Conservation (phyloP, 2,888 invertebrate genomes). For the Cantharis rustica region DNA sequence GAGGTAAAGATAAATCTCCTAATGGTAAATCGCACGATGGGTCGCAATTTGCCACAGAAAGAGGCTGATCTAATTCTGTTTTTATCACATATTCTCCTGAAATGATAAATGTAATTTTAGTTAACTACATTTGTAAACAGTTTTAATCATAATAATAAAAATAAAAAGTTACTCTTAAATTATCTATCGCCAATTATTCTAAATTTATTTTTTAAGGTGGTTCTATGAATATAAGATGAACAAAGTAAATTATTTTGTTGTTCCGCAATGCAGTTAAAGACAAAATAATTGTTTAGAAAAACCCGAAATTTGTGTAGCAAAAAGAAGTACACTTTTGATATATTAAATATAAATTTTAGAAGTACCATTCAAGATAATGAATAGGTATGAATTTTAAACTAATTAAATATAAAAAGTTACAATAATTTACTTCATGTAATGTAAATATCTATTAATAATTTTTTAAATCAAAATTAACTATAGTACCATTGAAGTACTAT, state of each 20-base stretch:
- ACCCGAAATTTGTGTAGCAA: not conserved
- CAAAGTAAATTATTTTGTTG: not conserved
- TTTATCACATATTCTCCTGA: conserved; percentile 68
- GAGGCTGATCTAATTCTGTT: conserved; percentile 47
- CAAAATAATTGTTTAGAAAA: not conserved
- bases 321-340: not conserved
- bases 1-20: conserved; percentile 59
- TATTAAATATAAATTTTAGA: not conserved
- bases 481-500: not conserved
- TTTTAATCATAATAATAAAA: not conserved
- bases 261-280: not conserved
- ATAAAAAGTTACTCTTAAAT: no score
- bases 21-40: conserved; percentile 63
- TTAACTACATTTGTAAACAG: not conserved
- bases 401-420: not conserved
- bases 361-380: not conserved
- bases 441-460: not conserved
- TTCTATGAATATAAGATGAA: not conserved
- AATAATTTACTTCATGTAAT: not conserved
- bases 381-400: not conserved
- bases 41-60: conserved; percentile 48
- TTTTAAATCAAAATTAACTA: not conserved
- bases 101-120: conserved; percentile 34
- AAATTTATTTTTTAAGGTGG: no score
- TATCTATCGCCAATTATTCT: no score